These are phyloP conservation scores for Drosophila funebris DNA, from an alignment of 1,140 invertebrate species.

Conservation along the genomic window DNA sequence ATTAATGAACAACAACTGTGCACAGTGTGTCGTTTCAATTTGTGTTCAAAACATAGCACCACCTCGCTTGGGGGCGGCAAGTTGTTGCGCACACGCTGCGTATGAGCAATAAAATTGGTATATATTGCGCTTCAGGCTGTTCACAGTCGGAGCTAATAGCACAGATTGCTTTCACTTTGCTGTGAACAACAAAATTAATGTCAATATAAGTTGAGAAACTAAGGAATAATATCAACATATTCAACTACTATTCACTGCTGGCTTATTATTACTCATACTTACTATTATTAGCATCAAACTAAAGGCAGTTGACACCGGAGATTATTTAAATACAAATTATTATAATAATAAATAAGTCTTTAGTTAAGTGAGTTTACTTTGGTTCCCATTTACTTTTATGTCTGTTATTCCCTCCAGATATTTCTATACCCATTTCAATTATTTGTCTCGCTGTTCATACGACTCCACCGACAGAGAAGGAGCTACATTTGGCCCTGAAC, in stretches of 20 bases:
- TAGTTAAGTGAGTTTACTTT: no score
- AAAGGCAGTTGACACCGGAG: no score
- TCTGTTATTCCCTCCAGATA: no score
- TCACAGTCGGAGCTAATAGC: neutral
- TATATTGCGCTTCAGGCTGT: neutral
- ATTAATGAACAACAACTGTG: constrained; percentile 23
- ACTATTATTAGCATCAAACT: no score
- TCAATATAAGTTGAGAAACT: no score
- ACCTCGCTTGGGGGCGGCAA: neutral
- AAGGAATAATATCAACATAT: no score
- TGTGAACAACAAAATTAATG: neutral
- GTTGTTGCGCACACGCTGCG: constrained; percentile 25
- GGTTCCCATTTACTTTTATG: no score
- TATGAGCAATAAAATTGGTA: constrained; percentile 31
- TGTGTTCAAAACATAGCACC: neutral
- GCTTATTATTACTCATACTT: no score
- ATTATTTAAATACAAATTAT: no score
- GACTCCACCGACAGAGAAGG: neutral
- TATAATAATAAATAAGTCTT: no score
- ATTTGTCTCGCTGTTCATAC: neutral
- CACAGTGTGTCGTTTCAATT: constrained; percentile 1
- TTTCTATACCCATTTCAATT: neutral
- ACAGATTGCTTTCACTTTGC: neutral
- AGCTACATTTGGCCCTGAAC: neutral
- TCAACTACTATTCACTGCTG: no score